These are phyloP conservation scores for Perizoma affinitatum DNA, from an alignment of 2,888 invertebrate species.

Conservation along the genomic window DNA sequence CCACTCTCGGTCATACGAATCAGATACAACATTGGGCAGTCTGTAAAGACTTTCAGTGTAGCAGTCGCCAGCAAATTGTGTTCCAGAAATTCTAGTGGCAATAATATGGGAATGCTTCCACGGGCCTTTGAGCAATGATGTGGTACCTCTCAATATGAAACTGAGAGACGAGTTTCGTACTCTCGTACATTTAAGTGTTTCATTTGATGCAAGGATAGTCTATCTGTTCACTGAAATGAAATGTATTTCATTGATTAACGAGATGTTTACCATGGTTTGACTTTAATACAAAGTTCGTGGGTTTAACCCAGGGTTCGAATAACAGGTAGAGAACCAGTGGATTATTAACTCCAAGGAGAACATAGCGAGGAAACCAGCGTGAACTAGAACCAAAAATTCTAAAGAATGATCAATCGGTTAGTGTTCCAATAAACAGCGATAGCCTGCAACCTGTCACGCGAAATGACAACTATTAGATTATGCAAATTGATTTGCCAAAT, in stretches of 20 bases:
- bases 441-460: too few relatives aligned
- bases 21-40: conserved; percentile 1
- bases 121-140: conserved; percentile 24
- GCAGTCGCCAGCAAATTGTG: conserved; percentile 7
- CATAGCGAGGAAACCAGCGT: too few relatives aligned
- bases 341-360: too few relatives aligned
- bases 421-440: too few relatives aligned
- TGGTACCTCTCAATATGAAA: conserved; percentile 21
- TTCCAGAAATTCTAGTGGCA: conserved; percentile 44
- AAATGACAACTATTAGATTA: too few relatives aligned
- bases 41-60: conserved; percentile 4
- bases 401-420: too few relatives aligned
- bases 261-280: too few relatives aligned
- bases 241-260: neutral
- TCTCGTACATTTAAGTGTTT: conserved; percentile 1
- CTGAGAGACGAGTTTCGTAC: conserved; percentile 8
- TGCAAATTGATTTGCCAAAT: too few relatives aligned
- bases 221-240: neutral
- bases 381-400: too few relatives aligned
- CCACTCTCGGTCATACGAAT: neutral
- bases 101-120: conserved; percentile 39
- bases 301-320: too few relatives aligned
- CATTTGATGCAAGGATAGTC: neutral
- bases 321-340: too few relatives aligned
- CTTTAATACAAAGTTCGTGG: too few relatives aligned